These are phyloP conservation scores for Brachyalestes nurse DNA, from an alignment of 2,797 vertebrate species.

Conservation along the genomic window DNA sequence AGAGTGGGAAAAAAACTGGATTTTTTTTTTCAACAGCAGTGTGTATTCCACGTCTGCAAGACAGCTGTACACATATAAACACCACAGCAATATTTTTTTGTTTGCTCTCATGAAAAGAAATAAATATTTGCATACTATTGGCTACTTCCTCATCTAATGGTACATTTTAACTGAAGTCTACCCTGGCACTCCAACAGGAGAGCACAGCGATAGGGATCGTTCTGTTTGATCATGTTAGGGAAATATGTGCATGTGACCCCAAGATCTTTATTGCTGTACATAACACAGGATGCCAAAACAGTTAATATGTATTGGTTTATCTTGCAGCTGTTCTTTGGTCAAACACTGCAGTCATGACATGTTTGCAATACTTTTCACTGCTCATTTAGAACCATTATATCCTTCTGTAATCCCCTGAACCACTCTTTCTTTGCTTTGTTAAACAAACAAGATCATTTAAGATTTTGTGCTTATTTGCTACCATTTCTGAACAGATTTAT, in stretches of 20 bases:
- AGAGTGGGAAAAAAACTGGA: not conserved
- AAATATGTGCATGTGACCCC: not conserved
- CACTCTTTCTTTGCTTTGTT: not conserved
- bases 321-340: no score
- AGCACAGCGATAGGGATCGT: not conserved
- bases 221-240: not conserved
- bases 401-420: not conserved
- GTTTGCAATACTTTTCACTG: not conserved
- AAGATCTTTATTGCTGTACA: not conserved
- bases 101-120: not conserved
- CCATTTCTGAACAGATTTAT: not conserved
- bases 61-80: not conserved
- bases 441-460: not conserved
- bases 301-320: not conserved
- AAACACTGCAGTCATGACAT: not conserved
- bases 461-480: not conserved
- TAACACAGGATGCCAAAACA: no score
- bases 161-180: not conserved
- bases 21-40: not conserved
- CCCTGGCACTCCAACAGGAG: not conserved
- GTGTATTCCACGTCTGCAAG: conserved; percentile 1
- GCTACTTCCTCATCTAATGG: not conserved
- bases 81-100: not conserved
- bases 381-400: not conserved
- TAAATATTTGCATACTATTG: not conserved